Evolutionary conservation across 2,888 invertebrate genomes (phyloP), one percentile per base, ranked within the genome.

Genomic region (Polietes domitor): DNA sequence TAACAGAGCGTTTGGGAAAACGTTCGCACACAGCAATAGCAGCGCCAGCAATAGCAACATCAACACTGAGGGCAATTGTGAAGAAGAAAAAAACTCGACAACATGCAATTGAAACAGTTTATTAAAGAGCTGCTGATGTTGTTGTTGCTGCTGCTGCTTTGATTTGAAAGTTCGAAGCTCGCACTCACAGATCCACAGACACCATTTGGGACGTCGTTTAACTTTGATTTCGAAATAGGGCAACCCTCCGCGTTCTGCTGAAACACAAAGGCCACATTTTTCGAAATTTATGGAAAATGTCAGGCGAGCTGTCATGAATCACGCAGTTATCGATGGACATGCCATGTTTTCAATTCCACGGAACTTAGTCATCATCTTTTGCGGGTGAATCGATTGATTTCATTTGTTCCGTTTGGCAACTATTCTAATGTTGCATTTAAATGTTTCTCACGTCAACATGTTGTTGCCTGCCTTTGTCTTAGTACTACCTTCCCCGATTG

Each of bases 41-140:
- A 53, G 10, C 28, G 68, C 55, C 55, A 73, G 9, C 10, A 19
- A 19, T 3, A 70, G 32, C 19, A 65, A 28, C 47, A 50, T 53
- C 79, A 79, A 82, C 75, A 43, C 15, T 43, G 41, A 43, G 19
- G 43, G 68, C 43, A 43, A 65, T 65, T 76, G 81, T 75, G 76
- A 58, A 71, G 21, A 28, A 61, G n/a, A n/a, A n/a, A n/a, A n/a
- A n/a, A n/a, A n/a, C n/a, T n/a, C 61, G 17, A 70, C 68, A 85
- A 86, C 82, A 86, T 84, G 81, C 85, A 84, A 84, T 81, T 85
- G 82, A 80, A 84, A 73, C 70, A 76, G 78, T 76, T 81, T 84
- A 77, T 79, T 81, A 79, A 81, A 78, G 78, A 81, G 73, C 76
- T 84, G 70, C 71, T 84, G 61, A 74, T 74, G 74, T 71, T 71